Base-by-base conservation (phyloP, 2,888 invertebrate genomes). In the Drosophila paranaensis region DNA sequence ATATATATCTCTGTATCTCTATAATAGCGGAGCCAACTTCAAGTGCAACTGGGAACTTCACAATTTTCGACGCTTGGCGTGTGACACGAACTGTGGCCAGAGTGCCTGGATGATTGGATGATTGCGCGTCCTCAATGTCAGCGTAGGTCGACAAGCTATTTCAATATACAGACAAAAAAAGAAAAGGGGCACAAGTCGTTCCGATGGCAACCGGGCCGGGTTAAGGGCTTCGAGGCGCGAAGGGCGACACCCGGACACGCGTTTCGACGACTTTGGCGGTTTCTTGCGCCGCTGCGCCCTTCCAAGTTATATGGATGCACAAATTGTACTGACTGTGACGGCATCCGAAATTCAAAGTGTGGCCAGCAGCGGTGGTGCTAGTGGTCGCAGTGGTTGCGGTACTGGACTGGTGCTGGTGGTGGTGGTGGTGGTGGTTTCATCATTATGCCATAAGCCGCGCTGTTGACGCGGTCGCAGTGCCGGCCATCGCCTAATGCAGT, bases 281-380 rank as follows among this genome's bases (percentile, higher is more conserved):
- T 74, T 27, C 60, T 56, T 58, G 16, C 20, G 14, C 37, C 69
- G 57, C 54, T 55, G 71, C 66, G 55, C 40, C 60, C 60, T 60
- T 84, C 79, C 77, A 81, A 87, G 80, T 80, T 77, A 85, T 80
- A 80, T 87, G 88, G 85, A 85, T 87, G 88, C 83, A 83, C 82
- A 83, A 83, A 62, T 72, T 69, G 81, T 85, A 89, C 89, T 89
- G 77, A 89, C 72, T 74, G 86, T 82, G 82, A 79, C 72, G 87
- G 83, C 65, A 85, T 80, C 77, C 72, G 61, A 62, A 65, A 61
- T 60, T 57, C 50, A 72, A 77, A 65, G 57, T 60, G 60, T 69
- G 54, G 54, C 40, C 30, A 51, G 9, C 51, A 37, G 51, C 35
- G 4, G 48, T n/a, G 13, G 43, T 42, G 60, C 16, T 25, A 14